These are phyloP conservation scores for Palythoa grandis DNA, from an alignment of 92 coral and sea anemone genomes.

Conservation along the genomic window DNA sequence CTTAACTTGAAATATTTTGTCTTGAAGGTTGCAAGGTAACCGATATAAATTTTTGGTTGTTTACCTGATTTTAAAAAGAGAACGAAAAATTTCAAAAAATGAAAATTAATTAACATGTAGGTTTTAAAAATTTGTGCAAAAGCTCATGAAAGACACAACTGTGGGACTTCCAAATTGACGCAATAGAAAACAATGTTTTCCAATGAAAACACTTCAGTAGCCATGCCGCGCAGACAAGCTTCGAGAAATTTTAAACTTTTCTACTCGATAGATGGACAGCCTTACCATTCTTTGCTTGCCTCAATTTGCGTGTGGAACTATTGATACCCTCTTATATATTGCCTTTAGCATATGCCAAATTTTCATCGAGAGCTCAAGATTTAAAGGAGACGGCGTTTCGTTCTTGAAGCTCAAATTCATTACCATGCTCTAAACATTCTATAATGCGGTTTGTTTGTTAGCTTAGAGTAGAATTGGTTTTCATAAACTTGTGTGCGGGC, in stretches of 20 bases:
- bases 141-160: conserved; percentile 23
- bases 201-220: background rate
- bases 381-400: background rate
- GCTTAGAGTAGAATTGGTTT: background rate
- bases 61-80: background rate
- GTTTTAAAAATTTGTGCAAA: conserved; percentile 14
- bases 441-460: background rate
- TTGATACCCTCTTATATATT: too few species aligned
- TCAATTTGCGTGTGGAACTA: too few species aligned
- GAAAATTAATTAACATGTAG: conserved; percentile 22
- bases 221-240: background rate
- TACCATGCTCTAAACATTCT: background rate
- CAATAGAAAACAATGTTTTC: background rate
- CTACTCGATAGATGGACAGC: too few species aligned
- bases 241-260: too few species aligned
- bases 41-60: too few species aligned
- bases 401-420: background rate
- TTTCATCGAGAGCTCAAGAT: background rate
- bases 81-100: background rate
- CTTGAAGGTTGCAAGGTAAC: background rate
- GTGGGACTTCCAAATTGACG: conserved; percentile 23
- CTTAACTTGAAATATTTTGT: background rate
- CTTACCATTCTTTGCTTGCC: too few species aligned
- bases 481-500: background rate
- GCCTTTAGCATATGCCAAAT: too few species aligned